Base-by-base conservation (phyloP, 2,888 invertebrate genomes). In the Drosophila maculinotata region DNA sequence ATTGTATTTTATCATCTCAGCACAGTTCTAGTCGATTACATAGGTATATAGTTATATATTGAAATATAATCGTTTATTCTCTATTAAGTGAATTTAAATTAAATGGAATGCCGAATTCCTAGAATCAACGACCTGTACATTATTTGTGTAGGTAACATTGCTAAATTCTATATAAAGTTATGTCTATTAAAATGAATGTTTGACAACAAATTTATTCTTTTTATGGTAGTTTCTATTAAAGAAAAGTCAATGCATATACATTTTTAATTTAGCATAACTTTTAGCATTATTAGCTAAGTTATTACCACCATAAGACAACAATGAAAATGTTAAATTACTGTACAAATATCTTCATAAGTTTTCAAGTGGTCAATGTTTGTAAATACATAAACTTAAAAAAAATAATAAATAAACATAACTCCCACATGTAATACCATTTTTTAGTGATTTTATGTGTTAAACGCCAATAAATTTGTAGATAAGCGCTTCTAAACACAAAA, bases 11-110 rank as follows among this genome's bases (percentile, higher is more conserved):
- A 44, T 49, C 52, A 77, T 81, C 81, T 81, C 79, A 79, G 60
- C 81, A 76, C 79, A 63, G 20, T 62, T 81, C 81, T 81, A 81
- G 81, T 81, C 81, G 71, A 2, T 63, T 69, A 15, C 38, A 47
- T 54, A 36, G 10, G 20, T 23, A 38, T 15, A 8, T 23, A 25
- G 36, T n/a, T 39, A 35, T 12, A 53, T 42, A 12, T 28, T 49
- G 33, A 52, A 7, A 44, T 39, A 38, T 35, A 25, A 33, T 45
- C 20, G 28, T n/a, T 3, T 20, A 20, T 26, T 15, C 8, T 26
- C 47, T 8, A 23, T 25, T 25, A 17, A 23, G 35, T 23, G 23
- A 25, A 41, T 35, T 48, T 17, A 14, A 9, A 14, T 3, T 7
- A 30, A 12, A 58, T 20, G 10, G 15, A 38, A 26, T 38, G n/a